phyloP scores from a whole-genome alignment of 2,888 invertebrate genomes.

The Hyalella azteca region DNA sequence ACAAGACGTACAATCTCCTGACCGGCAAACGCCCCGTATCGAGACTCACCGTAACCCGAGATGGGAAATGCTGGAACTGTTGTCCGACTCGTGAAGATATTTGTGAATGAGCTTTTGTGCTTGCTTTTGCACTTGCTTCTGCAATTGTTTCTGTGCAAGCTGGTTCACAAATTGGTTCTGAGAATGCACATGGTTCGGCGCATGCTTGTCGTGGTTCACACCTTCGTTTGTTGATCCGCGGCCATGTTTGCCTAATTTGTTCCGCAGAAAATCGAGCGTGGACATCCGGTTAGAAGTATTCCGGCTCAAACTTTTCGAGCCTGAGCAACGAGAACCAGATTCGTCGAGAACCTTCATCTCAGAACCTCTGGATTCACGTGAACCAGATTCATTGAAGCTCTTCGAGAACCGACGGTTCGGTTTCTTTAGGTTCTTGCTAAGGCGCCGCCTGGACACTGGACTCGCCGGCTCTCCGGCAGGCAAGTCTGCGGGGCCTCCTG shows the following conservation, averaged over 20 bases:
- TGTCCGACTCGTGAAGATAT: background rate
- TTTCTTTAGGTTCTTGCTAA: background rate
- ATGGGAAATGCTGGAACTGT: background rate
- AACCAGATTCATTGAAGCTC: background rate
- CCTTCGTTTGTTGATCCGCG: background rate
- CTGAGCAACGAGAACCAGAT: background rate
- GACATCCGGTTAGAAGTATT: conserved; percentile 8
- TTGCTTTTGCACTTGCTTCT: background rate
- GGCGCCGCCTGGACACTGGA: background rate
- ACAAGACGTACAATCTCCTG: too few species aligned
- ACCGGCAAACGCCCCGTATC: too few species aligned
- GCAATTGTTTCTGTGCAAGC: background rate
- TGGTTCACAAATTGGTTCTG: background rate
- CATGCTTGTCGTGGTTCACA: too few species aligned
- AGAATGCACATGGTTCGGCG: too few species aligned
- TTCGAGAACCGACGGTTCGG: conserved; percentile 12
- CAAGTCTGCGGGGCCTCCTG: background rate
- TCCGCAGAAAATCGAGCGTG: conserved; percentile 3
- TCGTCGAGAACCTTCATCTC: background rate
- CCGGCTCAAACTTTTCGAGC: background rate
- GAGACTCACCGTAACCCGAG: conserved; percentile 14
- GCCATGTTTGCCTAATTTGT: background rate
- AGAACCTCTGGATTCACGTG: background rate
- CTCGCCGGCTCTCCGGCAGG: background rate
- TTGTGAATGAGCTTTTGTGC: background rate